Conservation (phyloP, 2,113 vertebrate genomes). For the Thinocorus orbignyianus region DNA sequence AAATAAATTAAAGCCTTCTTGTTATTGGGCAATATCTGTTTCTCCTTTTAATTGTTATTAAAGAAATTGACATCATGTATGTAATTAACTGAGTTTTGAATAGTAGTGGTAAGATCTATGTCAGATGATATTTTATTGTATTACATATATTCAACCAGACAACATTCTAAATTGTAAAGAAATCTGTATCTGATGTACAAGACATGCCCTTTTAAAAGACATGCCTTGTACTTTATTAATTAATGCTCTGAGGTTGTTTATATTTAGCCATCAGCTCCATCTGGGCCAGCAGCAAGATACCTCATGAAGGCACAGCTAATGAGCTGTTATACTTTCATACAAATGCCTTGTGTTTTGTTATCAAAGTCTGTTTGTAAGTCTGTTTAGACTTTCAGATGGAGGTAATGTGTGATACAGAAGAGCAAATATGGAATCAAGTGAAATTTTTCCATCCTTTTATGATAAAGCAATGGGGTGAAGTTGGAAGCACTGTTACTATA, state of each 20-base stretch:
- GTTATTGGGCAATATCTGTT: neutral
- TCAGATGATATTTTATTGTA: neutral
- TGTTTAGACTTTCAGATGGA: constrained; percentile 22
- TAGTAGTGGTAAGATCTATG: neutral
- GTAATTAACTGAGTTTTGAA: constrained; percentile 16
- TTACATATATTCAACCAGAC: neutral
- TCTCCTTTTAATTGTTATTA: neutral
- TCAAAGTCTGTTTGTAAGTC: constrained; percentile 20
- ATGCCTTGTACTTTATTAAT: constrained; percentile 54
- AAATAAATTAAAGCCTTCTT: neutral
- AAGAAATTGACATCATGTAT: neutral
- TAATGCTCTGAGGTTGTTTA: constrained; percentile 56
- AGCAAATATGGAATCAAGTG: neutral
- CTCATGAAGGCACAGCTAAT: constrained; percentile 39
- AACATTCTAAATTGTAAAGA: neutral
- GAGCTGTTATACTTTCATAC: constrained; percentile 33
- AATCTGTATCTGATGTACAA: neutral
- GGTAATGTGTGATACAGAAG: neutral
- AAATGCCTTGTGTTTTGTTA: constrained; percentile 22
- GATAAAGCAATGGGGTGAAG: neutral
- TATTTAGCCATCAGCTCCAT: constrained; percentile 56
- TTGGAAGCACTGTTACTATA: neutral
- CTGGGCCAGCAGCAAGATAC: constrained; percentile 43
- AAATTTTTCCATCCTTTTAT: neutral
- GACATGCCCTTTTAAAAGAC: constrained; percentile 7